Percentiles rank a stretch among this genome's conserved stretches.
Evolutionary conservation across 2,888 invertebrate species (phyloP).

Genomic region (Drosophila pseudotalamancana): DNA sequence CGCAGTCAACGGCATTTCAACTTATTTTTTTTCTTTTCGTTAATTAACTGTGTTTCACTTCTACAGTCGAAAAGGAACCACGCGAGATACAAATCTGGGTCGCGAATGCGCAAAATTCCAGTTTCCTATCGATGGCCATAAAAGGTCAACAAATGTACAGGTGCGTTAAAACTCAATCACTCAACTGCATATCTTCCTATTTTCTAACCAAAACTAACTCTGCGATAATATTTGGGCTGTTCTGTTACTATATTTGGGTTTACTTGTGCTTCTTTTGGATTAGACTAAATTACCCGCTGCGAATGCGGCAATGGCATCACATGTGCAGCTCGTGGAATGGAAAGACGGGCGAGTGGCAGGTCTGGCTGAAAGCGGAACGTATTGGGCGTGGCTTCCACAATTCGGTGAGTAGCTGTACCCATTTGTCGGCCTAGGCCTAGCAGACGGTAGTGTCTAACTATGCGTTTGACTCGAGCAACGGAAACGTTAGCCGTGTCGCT

Average conservation of each 20-base stretch:
- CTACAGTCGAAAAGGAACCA: constrained; percentile 89
- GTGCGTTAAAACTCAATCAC: constrained; percentile 81
- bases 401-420: constrained; percentile 89
- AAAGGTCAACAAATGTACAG: constrained; percentile 93
- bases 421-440: too few species aligned
- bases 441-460: constrained; percentile 25
- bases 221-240: neutral
- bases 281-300: constrained; percentile 89
- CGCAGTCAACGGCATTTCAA: constrained; percentile 12
- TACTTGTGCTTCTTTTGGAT: neutral
- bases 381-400: constrained; percentile 94
- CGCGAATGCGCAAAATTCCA: constrained; percentile 91
- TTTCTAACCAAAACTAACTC: neutral
- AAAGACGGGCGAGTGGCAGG: constrained; percentile 94
- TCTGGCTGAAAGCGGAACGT: constrained; percentile 94
- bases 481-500: constrained; percentile 26
- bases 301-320: constrained; percentile 92
- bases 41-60: constrained; percentile 34
- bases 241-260: constrained; percentile 15
- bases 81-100: constrained; percentile 92
- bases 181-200: constrained; percentile 1
- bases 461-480: constrained; percentile 28
- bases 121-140: constrained; percentile 92
- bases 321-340: constrained; percentile 95
- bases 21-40: constrained; percentile 4